phyloP scores from a whole-genome alignment of 2,113 vertebrate species.

The Neoarius graeffei region DNA sequence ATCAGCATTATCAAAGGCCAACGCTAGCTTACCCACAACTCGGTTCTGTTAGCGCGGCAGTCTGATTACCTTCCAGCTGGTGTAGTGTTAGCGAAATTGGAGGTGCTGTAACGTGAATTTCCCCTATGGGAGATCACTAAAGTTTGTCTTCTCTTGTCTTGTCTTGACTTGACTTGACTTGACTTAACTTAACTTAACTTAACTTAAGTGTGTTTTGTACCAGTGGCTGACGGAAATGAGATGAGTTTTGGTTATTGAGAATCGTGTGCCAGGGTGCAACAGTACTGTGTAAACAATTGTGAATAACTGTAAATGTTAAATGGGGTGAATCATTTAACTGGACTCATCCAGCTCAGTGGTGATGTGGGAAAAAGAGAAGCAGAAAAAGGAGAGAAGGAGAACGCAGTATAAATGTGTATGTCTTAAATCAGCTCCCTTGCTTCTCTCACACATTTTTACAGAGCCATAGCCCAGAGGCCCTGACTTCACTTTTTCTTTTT shows the following conservation, averaged over 20 bases:
- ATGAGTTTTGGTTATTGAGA: not conserved
- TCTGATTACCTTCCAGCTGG: no score
- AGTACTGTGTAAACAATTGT: no score
- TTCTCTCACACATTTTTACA: conserved; percentile 5
- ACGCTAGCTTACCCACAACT: no score
- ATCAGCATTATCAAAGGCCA: no score
- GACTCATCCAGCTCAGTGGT: not conserved
- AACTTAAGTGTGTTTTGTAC: not conserved
- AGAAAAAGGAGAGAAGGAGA: not conserved
- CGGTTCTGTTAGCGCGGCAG: no score
- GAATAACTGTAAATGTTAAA: not conserved
- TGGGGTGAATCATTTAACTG: conserved; percentile 9
- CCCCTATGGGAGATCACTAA: no score
- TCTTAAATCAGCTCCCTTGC: conserved; percentile 37
- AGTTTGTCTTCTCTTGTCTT: no score
- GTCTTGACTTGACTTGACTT: no score
- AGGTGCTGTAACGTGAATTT: no score
- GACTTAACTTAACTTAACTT: no score
- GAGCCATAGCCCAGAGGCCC: conserved; percentile 23
- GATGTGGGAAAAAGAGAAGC: not conserved
- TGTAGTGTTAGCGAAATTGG: no score
- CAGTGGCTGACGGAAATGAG: not conserved
- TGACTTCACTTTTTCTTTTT: conserved; percentile 48
- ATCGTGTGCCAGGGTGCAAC: not conserved
- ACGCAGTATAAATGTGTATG: conserved; percentile 1